Percentiles rank a stretch among this genome's conserved stretches.
phyloP scores from a whole-genome alignment of 2,113 vertebrate genomes.

The Rhinolophus ferrumequinum region DNA sequence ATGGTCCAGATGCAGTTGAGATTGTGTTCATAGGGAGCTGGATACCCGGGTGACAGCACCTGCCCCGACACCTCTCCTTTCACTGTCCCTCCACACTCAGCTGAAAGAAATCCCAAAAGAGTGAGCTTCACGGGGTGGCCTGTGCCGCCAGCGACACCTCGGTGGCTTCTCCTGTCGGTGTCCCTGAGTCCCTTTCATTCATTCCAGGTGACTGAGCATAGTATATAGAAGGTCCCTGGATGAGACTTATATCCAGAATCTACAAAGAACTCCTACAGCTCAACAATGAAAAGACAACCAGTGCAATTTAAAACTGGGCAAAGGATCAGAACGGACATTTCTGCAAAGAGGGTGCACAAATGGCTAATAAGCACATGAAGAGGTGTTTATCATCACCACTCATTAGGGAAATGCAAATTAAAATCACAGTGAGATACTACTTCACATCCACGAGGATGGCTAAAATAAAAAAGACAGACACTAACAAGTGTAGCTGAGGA shows the following conservation, averaged over 20 bases:
- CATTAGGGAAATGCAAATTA: background rate
- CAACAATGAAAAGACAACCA: slow-evolving; percentile 17
- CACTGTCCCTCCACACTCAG: slow-evolving; percentile 95
- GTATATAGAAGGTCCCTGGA: background rate
- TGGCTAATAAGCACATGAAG: background rate
- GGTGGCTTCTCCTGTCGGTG: background rate
- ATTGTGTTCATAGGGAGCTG: slow-evolving; percentile 97
- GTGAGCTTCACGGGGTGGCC: background rate
- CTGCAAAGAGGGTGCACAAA: background rate
- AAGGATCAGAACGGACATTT: background rate
- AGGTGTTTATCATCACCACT: background rate
- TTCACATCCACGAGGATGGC: background rate
- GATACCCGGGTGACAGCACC: slow-evolving; percentile 97
- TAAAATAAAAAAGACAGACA: background rate
- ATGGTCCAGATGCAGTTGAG: slow-evolving; percentile 97
- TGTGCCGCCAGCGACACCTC: too few species aligned
- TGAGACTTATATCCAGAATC: background rate
- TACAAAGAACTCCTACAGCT: background rate
- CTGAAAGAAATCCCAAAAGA: slow-evolving; percentile 84
- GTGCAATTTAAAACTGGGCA: background rate
- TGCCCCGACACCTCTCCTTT: slow-evolving; percentile 91
- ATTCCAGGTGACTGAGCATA: background rate
- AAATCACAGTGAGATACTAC: background rate
- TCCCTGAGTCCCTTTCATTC: background rate
- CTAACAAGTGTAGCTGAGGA: background rate